A percentile compares a stretch with the other conserved stretches of the same genome.
These are phyloP conservation scores for Conistra vaccinii DNA, from an alignment of 2,888 invertebrate species.

Conservation along the genomic window DNA sequence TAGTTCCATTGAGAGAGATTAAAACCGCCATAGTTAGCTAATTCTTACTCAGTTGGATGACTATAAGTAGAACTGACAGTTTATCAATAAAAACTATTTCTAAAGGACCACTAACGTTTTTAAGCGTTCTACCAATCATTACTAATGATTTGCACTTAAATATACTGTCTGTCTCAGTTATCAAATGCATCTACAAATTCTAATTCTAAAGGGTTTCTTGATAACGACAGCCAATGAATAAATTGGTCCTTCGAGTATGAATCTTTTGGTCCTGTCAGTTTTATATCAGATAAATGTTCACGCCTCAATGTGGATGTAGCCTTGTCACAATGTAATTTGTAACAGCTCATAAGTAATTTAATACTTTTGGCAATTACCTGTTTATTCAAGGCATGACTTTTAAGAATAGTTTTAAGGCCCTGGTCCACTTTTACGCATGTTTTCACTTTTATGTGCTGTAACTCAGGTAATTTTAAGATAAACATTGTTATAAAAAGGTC, in stretches of 20 bases:
- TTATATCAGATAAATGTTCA: constrained; percentile 18
- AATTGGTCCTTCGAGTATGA: constrained; percentile 17
- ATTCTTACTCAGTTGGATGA: background rate
- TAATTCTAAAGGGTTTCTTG: constrained; percentile 12
- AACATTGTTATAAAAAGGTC: constrained; percentile 5
- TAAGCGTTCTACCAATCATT: constrained; percentile 22
- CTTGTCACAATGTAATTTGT: constrained; percentile 65
- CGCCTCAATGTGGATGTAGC: constrained; percentile 36
- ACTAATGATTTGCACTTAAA: constrained; percentile 32
- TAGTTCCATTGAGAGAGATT: background rate
- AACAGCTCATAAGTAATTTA: constrained; percentile 52
- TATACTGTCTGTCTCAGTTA: constrained; percentile 14
- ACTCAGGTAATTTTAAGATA: constrained; percentile 1
- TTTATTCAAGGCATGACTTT: constrained; percentile 70
- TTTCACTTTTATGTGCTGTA: constrained; percentile 13
- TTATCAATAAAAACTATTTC: constrained; percentile 13
- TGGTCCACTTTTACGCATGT: constrained; percentile 72
- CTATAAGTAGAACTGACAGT: background rate
- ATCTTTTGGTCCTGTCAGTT: constrained; percentile 27
- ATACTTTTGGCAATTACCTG: constrained; percentile 55
- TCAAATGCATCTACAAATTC: constrained; percentile 19
- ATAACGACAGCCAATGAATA: constrained; percentile 12
- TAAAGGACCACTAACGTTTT: constrained; percentile 22
- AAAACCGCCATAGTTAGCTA: background rate
- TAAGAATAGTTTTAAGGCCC: constrained; percentile 66